These are phyloP conservation scores for Griposia aprilina DNA, from an alignment of 2,888 invertebrate species.

Conservation along the genomic window DNA sequence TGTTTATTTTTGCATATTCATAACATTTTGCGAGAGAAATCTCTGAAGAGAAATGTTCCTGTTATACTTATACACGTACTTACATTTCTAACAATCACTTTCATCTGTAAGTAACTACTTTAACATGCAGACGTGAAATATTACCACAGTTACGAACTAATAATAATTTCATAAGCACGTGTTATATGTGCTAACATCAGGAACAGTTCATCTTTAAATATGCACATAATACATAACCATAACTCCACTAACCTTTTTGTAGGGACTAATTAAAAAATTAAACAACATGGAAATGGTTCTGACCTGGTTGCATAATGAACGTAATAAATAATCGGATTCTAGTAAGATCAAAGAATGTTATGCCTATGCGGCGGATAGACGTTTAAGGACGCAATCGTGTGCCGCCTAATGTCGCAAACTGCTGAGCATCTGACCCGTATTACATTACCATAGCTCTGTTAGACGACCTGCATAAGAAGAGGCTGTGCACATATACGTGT, in stretches of 20 bases:
- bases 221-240: slow-evolving; percentile 43
- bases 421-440: slow-evolving; percentile 71
- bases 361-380: slow-evolving; percentile 42
- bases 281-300: slow-evolving; percentile 36
- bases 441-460: slow-evolving; percentile 59
- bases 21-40: slow-evolving; percentile 65
- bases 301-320: slow-evolving; percentile 54
- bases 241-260: slow-evolving; percentile 56
- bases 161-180: slow-evolving; percentile 38
- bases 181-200: slow-evolving; percentile 45
- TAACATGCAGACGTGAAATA: slow-evolving; percentile 53
- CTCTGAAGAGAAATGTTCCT: slow-evolving; percentile 60
- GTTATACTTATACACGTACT: slow-evolving; percentile 36
- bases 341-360: slow-evolving; percentile 45
- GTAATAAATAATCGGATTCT: slow-evolving; percentile 43
- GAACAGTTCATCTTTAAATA: slow-evolving; percentile 38
- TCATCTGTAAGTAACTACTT: slow-evolving; percentile 53
- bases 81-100: slow-evolving; percentile 58
- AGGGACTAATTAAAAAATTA: slow-evolving; percentile 55
- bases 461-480: slow-evolving; percentile 51
- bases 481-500: slow-evolving; percentile 25
- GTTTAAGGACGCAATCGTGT: slow-evolving; percentile 72
- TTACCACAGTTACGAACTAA: slow-evolving; percentile 29
- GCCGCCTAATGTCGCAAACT: slow-evolving; percentile 73
- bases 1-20: slow-evolving; percentile 68